Conservation (phyloP, 2,113 vertebrate species). For the Bagarius yarrelli region DNA sequence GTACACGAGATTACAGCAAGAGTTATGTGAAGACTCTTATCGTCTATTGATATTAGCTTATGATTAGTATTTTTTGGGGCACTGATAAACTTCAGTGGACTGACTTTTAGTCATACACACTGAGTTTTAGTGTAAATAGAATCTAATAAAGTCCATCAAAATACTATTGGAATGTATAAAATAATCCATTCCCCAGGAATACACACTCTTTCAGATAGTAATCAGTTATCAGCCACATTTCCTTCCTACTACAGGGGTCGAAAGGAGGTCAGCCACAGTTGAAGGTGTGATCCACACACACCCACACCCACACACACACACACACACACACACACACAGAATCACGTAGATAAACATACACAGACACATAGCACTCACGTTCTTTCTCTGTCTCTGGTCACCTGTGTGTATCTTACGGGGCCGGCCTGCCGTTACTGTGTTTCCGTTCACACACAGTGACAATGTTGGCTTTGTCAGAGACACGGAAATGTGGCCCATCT, state of each 20-base stretch:
- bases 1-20: neutral
- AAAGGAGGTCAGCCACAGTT: slow-evolving; percentile 60
- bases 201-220: slow-evolving; percentile 4
- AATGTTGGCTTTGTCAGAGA: slow-evolving; percentile 52
- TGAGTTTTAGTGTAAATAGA: neutral
- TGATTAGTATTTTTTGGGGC: neutral
- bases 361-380: slow-evolving; percentile 11
- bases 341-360: slow-evolving; percentile 31
- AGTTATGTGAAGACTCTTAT: neutral
- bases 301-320: too few relatives aligned
- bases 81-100: neutral
- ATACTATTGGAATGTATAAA: neutral
- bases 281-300: slow-evolving; percentile 54
- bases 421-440: slow-evolving; percentile 33
- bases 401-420: slow-evolving; percentile 54
- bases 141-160: neutral
- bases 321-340: slow-evolving; percentile 49
- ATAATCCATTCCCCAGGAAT: neutral
- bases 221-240: slow-evolving; percentile 44
- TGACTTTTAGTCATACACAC: neutral
- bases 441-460: slow-evolving; percentile 50
- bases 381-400: slow-evolving; percentile 39
- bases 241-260: slow-evolving; percentile 69
- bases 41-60: slow-evolving; percentile 25
- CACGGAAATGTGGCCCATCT: slow-evolving; percentile 50